Conservation (phyloP, 2,797 vertebrate species). For the Microctenopoma lineatum region DNA sequence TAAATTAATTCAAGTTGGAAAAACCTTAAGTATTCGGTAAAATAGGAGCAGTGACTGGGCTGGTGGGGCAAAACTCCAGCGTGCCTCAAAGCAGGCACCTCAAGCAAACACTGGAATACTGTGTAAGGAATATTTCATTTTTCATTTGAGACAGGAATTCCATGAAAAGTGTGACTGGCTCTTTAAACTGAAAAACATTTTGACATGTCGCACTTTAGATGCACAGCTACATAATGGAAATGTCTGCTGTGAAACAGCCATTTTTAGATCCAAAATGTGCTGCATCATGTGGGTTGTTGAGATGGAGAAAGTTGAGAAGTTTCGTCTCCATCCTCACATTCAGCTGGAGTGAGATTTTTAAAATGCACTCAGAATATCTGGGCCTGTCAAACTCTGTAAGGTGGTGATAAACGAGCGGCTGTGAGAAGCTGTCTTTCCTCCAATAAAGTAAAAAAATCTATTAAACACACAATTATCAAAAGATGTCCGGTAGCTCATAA, state of each 20-base stretch:
- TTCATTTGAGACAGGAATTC: conserved; percentile 1
- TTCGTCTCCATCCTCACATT: conserved; percentile 1
- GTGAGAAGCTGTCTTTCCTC: neutral
- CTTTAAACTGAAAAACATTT: neutral
- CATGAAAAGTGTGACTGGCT: neutral
- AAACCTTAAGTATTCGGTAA: conserved; percentile 9
- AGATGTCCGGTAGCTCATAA: too few relatives aligned
- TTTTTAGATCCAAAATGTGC: neutral
- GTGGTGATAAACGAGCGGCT: neutral
- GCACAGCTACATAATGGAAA: neutral
- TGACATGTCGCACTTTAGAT: neutral
- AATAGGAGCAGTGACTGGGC: neutral
- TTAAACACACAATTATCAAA: neutral
- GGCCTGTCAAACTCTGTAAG: neutral
- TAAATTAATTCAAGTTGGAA: neutral
- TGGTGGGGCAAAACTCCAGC: neutral
- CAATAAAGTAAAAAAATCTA: neutral
- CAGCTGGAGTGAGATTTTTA: neutral
- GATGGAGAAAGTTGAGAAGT: conserved; percentile 6
- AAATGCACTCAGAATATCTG: neutral
- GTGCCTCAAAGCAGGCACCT: conserved; percentile 10
- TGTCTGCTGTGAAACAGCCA: neutral
- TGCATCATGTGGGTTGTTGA: neutral
- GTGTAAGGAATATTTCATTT: neutral
- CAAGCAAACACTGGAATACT: conserved; percentile 7